Base-by-base conservation (phyloP, 2,797 vertebrate species). In the Orestias chungarensis region DNA sequence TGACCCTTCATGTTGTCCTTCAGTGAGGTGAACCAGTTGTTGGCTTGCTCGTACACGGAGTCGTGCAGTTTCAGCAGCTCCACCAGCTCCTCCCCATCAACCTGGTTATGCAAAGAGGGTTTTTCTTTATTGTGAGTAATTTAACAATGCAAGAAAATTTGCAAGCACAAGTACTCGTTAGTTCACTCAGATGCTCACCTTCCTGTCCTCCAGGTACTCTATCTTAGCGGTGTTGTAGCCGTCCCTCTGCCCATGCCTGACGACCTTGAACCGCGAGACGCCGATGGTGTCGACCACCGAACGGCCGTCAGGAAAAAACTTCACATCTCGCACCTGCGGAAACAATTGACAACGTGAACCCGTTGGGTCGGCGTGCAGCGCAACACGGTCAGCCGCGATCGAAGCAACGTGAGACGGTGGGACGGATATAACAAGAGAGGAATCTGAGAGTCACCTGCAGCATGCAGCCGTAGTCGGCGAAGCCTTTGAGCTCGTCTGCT, bases 211-310 rank as follows among this genome's bases (percentile, higher is more conserved):
- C 86, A 97, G 92, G 92, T 97, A 97, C 73, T 97, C 96, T 31
- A 96, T 96, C 90, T 98, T 97, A 27, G 95, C 97, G 0, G 96
- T 97, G 91, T 97, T 93, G 93, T 96, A 98, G 57, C 98, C 96
- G 25, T 98, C 97, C 89, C 96, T 93, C 66, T 96, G 96, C 38
- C 95, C 93, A 64, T 97, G 96, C 85, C 94, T 95, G 80, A 98
- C 92, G 55, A 99, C 96, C 81, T 94, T 94, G 84, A 98, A 99
- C 82, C 95, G 91, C 15, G 95, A 94, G 80, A 96, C 93, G 0
- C 98, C 96, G 47, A 97, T 91, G 31, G 96, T 96, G 88, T 97
- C 96, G 64, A 97, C 95, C 72, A 97, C 95, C 0, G 96, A 98
- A 27, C 96, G 96, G 0, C 97, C 96, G 47, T 97, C 96, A 0